Evolutionary conservation across 2,113 vertebrate species (phyloP), one percentile per base, ranked within the genome.

Genomic region (Thomomys bottae): DNA sequence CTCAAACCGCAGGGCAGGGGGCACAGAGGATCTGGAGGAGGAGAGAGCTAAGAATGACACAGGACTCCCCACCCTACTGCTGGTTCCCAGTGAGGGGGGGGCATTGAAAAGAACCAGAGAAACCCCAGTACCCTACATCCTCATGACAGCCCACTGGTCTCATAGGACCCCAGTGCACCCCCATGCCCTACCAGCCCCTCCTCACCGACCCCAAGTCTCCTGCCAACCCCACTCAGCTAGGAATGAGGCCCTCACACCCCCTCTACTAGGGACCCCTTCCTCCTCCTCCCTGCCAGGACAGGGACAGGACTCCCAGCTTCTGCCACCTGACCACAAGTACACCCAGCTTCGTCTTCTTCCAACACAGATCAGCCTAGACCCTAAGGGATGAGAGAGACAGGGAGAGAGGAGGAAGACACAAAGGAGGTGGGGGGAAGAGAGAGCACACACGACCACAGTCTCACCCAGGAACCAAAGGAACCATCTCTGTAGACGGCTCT

Each of bases 61-160:
- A 54, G 77, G 49, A 14, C 3, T 4, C 71, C 11, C 30, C 18
- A 12, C 49, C 49, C 49, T 54, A 54, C 49, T 15, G 14, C 71
- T 57, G 45, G 5, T 49, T 12, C 71, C 63, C 84, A 66, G 45
- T n/a, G 57, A 21, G 2, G 3, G n/a, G n/a, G 3, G 28, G 36
- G 61, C 4, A n/a, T n/a, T n/a, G 1, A 30, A 36, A 21, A 26
- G 57, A 79, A 21, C 32, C 84, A 34, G 26, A 82, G 76, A 57
- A 63, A n/a, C 6, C 21, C 7, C 40, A 5, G 45, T 0, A 1
- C 5, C 17, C 36, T 6, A 0, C 0, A 2, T 28, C n/a, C 68
- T 57, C 63, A 54, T 0, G 5, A 8, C 30, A 15, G 34, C 1
- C 21, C 59, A 5, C 42, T 30, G 49, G 71, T 24, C 34, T 67